These are phyloP conservation scores for Drosophila pseudotalamancana DNA, from an alignment of 2,888 invertebrate genomes.

Conservation along the genomic window DNA sequence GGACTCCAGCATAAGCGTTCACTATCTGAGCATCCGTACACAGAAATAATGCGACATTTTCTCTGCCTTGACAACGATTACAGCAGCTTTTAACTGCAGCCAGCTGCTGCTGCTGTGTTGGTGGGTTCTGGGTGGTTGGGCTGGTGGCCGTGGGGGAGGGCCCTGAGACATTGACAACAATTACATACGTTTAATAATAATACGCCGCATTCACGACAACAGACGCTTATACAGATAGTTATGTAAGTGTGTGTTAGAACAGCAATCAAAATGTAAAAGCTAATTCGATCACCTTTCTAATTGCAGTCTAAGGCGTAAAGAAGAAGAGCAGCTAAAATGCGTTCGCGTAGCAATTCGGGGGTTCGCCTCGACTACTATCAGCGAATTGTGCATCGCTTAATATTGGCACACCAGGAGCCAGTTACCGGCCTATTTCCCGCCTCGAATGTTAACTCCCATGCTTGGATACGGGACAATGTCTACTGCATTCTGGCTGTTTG, in stretches of 20 bases:
- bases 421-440: slow-evolving; percentile 98
- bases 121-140: slow-evolving; percentile 24
- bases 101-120: slow-evolving; percentile 42
- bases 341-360: slow-evolving; percentile 95
- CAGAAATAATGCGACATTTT: slow-evolving; percentile 40
- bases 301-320: slow-evolving; percentile 1
- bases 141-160: slow-evolving; percentile 4
- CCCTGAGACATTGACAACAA: slow-evolving; percentile 49
- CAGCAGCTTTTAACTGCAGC: slow-evolving; percentile 44
- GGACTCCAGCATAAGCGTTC: slow-evolving; percentile 3
- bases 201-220: slow-evolving; percentile 25
- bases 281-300: slow-evolving; percentile 1
- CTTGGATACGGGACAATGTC: slow-evolving; percentile 99
- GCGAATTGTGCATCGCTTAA: slow-evolving; percentile 95
- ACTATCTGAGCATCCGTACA: not conserved
- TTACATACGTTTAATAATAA: slow-evolving; percentile 32
- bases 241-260: slow-evolving; percentile 40
- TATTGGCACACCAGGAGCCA: slow-evolving; percentile 97
- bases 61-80: slow-evolving; percentile 22
- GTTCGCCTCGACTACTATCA: slow-evolving; percentile 98
- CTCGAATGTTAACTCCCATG: slow-evolving; percentile 93
- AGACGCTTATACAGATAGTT: slow-evolving; percentile 31
- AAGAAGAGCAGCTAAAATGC: slow-evolving; percentile 85
- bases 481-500: slow-evolving; percentile 98
- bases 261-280: not conserved